These are phyloP conservation scores for Mustela nigripes DNA, from an alignment of 2,113 vertebrate species.

Conservation along the genomic window DNA sequence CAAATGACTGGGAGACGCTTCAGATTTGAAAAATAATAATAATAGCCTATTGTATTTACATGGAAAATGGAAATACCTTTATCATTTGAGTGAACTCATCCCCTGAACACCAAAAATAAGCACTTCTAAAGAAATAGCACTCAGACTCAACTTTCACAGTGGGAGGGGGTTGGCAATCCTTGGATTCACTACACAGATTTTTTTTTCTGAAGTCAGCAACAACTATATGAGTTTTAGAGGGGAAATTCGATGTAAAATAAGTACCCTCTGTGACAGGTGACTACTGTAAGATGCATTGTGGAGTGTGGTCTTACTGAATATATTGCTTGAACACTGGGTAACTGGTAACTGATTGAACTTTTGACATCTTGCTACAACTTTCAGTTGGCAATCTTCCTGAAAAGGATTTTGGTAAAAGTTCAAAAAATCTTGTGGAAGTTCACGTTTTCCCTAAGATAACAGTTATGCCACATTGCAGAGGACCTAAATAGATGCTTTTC, in stretches of 20 bases:
- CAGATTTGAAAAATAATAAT: neutral
- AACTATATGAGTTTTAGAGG: neutral
- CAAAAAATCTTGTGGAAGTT: neutral
- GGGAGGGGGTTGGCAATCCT: neutral
- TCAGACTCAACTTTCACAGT: neutral
- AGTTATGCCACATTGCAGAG: neutral
- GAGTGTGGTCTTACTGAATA: neutral
- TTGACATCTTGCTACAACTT: neutral
- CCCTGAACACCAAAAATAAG: neutral
- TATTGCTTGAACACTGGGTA: neutral
- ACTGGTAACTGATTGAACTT: neutral
- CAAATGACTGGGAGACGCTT: neutral
- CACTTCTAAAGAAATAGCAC: neutral
- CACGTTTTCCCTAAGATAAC: neutral
- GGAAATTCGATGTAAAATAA: neutral
- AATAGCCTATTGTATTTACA: neutral
- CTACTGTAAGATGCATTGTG: rapidly evolving
- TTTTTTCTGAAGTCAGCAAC: neutral
- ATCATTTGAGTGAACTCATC: neutral
- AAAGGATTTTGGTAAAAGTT: neutral
- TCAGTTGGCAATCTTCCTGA: too few relatives aligned
- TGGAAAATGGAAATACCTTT: neutral
- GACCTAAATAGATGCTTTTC: neutral
- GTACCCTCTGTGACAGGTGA: neutral
- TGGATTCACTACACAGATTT: neutral